Base-by-base conservation (phyloP, 2,888 invertebrate species). In the Alsophila aescularia region DNA sequence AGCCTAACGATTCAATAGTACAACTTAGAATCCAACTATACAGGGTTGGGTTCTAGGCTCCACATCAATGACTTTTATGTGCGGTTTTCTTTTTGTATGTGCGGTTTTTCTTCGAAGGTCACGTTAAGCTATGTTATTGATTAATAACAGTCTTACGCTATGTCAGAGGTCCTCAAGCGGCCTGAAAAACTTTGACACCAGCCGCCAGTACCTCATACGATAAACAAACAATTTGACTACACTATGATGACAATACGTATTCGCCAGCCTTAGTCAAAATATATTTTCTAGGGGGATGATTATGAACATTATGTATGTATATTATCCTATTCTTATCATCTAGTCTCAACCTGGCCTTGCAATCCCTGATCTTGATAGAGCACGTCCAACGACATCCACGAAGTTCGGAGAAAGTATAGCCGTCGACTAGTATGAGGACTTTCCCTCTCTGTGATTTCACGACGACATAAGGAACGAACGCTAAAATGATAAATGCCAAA, bases 251-350 rank as follows among this genome's bases (percentile, higher is more conserved):
- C 34, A 45, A 42, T 12, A 42, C 16, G 29, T 21, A 50, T 29
- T 50, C n/a, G 0, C 50, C 50, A 14, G 18, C 9, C n/a, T 18
- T 29, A 21, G 58, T 62, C 18, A 52, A 54, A 5, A 59, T 1
- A 49, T 55, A 65, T 35, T 61, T 52, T 13, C 61, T 64, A 18
- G 61, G 18, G 42, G 62, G 55, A 66, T 80, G 48, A 48, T 53
- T 18, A 66, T 61, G 68, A 6, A 16, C 10, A 24, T 60, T 60
- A n/a, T 55, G 10, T 8, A 68, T 24, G 5, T 34, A 31, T 3
- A 43, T 41, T 9, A 68, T 58, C 10, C 52, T 59, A 2, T 58
- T 40, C 5, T 55, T 27, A 0, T 32, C 31, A 13, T 62, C 52
- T 24, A 67, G 31, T 2, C 29, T 44, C 21, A 71, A 48, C 29